These are phyloP conservation scores for Zaprionus capensis DNA, from an alignment of 1,140 invertebrate species.

Conservation along the genomic window DNA sequence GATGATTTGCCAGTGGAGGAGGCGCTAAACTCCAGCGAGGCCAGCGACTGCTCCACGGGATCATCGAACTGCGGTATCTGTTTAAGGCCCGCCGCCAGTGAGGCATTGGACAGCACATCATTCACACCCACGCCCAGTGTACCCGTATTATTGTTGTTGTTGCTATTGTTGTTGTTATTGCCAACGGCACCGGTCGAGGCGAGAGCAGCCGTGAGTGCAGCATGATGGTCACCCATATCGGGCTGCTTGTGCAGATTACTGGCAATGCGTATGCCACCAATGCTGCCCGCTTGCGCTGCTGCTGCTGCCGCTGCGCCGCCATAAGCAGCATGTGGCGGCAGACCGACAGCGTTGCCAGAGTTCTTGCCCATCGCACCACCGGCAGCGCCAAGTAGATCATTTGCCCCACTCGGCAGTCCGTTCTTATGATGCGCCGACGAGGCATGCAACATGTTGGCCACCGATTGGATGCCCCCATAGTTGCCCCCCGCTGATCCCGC, in stretches of 20 bases:
- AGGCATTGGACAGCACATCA: constrained; percentile 72
- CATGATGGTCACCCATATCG: constrained; percentile 67
- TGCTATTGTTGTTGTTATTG: constrained; percentile 31
- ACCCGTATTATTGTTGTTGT: constrained; percentile 30
- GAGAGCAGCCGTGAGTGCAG: constrained; percentile 59
- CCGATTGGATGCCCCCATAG: constrained; percentile 37
- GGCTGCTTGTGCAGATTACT: constrained; percentile 81
- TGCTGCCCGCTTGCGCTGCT: constrained; percentile 34
- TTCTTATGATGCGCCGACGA: constrained; percentile 59
- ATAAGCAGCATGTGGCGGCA: constrained; percentile 38
- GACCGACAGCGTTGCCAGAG: background rate
- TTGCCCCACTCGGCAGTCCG: constrained; percentile 51
- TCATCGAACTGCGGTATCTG: constrained; percentile 85
- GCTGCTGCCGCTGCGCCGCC: constrained; percentile 41
- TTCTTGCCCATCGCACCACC: constrained; percentile 13
- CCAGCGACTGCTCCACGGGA: constrained; percentile 88
- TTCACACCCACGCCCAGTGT: constrained; percentile 71
- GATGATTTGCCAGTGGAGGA: constrained; percentile 70
- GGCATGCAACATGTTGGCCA: constrained; percentile 33
- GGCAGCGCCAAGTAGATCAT: constrained; percentile 25
- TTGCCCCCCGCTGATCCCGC: constrained; percentile 36
- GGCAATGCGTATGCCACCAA: constrained; percentile 77
- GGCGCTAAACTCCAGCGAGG: constrained; percentile 87
- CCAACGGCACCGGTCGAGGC: constrained; percentile 33
- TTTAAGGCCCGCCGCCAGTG: constrained; percentile 72